Base-by-base conservation (phyloP, 2,888 invertebrate species). In the Zonitis immaculata region DNA sequence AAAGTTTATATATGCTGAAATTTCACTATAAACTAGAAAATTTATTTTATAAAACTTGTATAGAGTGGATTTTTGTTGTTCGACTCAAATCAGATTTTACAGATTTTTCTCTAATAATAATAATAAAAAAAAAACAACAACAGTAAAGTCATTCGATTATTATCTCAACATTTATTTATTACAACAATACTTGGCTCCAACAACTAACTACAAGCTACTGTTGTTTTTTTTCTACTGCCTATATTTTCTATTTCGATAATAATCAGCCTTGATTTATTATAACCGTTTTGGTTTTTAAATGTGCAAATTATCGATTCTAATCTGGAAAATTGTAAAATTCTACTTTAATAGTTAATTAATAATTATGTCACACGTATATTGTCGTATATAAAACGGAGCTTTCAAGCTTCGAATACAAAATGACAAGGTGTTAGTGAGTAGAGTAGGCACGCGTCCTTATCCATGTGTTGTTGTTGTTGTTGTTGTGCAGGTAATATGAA, bases 131-230 rank as follows among this genome's bases (percentile, higher is more conserved):
- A n/a, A n/a, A n/a, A n/a, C n/a, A n/a, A n/a, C n/a, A n/a, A 35
- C 16, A 35, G 35, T 35, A 35, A 16, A 35, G 16, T 35, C 42
- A 27, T 53, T 44, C 46, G 53, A 53, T 53, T 22, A 22, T 49
- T 53, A 53, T 53, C 53, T 46, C 14, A 46, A 43, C 46, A 53
- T 53, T 53, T 53, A 53, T 53, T 49, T 42, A 53, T 53, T 53
- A 49, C 53, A 53, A 53, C 35, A 45, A 49, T 53, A 49, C 42
- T 30, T 35, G 42, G 46, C n/a, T n/a, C n/a, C n/a, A n/a, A n/a
- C n/a, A n/a, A n/a, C n/a, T n/a, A 49, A 46, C 53, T 49, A 53
- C 35, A 39, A 46, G 53, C 42, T 46, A 46, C 18, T n/a, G 42
- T 42, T 53, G 45, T 53, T 49, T 12, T 20, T 28, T n/a, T n/a